phyloP scores from a whole-genome alignment of 2,797 vertebrate genomes.

The Muscicapa comitata region DNA sequence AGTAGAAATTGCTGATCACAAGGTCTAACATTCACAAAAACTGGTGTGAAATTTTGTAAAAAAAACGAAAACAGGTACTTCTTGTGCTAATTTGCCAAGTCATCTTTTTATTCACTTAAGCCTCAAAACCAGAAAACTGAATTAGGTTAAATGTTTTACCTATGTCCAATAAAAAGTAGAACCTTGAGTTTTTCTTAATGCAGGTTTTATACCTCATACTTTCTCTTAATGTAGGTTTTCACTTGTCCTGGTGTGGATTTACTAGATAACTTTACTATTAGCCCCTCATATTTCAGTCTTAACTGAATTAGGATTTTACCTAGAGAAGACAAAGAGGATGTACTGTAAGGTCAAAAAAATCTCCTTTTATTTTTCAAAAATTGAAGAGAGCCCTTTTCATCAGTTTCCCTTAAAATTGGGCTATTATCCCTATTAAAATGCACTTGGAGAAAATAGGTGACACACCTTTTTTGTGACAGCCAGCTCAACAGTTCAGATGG shows the following conservation, averaged over 20 bases:
- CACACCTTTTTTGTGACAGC: neutral
- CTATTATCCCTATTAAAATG: neutral
- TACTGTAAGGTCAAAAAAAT: neutral
- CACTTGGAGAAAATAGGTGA: neutral
- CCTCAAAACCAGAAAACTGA: neutral
- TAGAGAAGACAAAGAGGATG: neutral
- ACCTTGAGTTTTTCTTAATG: accelerated
- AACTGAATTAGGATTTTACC: neutral
- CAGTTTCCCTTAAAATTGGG: neutral
- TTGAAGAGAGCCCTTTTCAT: neutral
- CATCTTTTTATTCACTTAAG: neutral
- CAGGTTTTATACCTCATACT: neutral
- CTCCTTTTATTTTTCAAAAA: neutral
- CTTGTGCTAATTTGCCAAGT: neutral
- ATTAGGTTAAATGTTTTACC: neutral
- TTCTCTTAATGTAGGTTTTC: neutral
- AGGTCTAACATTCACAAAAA: neutral
- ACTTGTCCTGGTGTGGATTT: neutral
- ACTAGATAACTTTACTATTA: neutral
- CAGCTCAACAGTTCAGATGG: neutral
- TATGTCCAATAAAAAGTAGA: neutral
- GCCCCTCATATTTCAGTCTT: neutral
- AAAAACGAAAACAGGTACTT: accelerated
- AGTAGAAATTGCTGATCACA: neutral
- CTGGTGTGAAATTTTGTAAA: neutral